phyloP scores from a whole-genome alignment of 2,888 invertebrate genomes.

The Theristus sp. region DNA sequence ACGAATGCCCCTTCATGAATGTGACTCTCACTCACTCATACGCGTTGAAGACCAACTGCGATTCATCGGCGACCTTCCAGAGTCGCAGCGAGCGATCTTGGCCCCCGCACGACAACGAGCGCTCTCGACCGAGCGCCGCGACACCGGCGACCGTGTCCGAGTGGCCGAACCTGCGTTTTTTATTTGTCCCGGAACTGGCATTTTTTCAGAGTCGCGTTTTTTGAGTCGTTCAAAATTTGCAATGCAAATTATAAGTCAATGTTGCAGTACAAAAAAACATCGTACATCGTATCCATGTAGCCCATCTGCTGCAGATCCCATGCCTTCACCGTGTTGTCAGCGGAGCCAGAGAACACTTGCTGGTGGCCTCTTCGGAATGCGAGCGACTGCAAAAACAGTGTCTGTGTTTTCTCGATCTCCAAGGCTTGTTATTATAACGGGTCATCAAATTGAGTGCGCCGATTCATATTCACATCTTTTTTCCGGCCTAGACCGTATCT shows the following conservation, averaged over 20 bases:
- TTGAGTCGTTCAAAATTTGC: too few relatives aligned
- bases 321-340: slow-evolving; percentile 51
- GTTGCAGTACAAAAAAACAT: too few relatives aligned
- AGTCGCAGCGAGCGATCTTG: slow-evolving; percentile 64
- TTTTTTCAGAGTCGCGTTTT: too few relatives aligned
- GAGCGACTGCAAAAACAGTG: slow-evolving; percentile 43
- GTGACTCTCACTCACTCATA: slow-evolving; percentile 38
- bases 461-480: too few relatives aligned
- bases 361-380: slow-evolving; percentile 67
- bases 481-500: too few relatives aligned
- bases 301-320: slow-evolving; percentile 92
- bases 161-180: slow-evolving; percentile 53
- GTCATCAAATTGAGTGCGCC: too few relatives aligned
- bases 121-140: slow-evolving; percentile 64
- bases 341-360: slow-evolving; percentile 47
- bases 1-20: too few relatives aligned
- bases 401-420: too few relatives aligned
- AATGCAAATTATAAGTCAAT: too few relatives aligned
- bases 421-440: too few relatives aligned
- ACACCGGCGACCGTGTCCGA: slow-evolving; percentile 65
- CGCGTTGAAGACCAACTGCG: slow-evolving; percentile 79
- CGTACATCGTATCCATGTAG: slow-evolving; percentile 79
- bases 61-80: slow-evolving; percentile 93
- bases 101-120: slow-evolving; percentile 73
- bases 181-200: too few relatives aligned